Conservation (phyloP, 1,140 invertebrate species). For the Pantala flavescens region DNA sequence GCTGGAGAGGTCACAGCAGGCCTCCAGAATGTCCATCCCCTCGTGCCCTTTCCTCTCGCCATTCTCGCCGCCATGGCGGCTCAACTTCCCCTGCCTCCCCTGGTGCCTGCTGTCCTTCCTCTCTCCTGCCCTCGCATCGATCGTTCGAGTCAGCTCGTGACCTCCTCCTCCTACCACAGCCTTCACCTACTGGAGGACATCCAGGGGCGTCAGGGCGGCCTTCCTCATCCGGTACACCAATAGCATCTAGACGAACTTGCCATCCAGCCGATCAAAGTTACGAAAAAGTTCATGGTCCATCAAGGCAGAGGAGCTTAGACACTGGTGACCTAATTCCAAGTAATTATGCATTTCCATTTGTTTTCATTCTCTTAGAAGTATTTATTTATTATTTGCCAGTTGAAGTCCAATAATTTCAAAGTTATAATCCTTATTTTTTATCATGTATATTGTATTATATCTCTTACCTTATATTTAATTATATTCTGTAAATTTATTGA, state of each 20-base stretch:
- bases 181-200: too few relatives aligned
- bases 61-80: constrained; percentile 13
- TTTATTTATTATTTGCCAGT: too few relatives aligned
- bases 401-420: too few relatives aligned
- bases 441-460: too few relatives aligned
- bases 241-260: neutral
- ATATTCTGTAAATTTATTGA: too few relatives aligned
- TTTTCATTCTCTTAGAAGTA: too few relatives aligned
- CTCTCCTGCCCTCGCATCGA: constrained; percentile 1
- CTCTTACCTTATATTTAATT: too few relatives aligned
- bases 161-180: constrained; percentile 20
- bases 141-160: neutral
- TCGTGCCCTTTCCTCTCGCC: neutral
- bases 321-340: constrained; percentile 23
- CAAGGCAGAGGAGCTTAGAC: constrained; percentile 40
- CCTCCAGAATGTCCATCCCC: too few relatives aligned
- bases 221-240: neutral
- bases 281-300: constrained; percentile 20
- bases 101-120: constrained; percentile 14
- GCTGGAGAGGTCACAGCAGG: neutral
- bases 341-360: too few relatives aligned
- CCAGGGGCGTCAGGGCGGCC: neutral
- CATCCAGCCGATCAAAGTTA: neutral
- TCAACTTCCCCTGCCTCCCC: constrained; percentile 20
- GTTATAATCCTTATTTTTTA: too few relatives aligned